Evolutionary conservation across 2,888 invertebrate genomes (phyloP), one percentile per base, ranked within the genome.

Genomic region (Punctoribates punctum): DNA sequence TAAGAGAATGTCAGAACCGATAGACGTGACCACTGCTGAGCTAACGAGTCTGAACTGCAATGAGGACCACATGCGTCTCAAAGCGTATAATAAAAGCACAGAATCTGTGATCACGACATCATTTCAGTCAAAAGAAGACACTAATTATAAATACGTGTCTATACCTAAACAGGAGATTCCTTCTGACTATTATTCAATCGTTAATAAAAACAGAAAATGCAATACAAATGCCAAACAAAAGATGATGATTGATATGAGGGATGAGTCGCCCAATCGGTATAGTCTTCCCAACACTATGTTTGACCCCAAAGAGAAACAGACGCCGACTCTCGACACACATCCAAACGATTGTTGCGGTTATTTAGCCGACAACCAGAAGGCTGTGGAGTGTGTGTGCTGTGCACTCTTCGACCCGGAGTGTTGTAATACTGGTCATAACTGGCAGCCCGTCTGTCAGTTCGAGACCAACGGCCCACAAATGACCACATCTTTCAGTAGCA

Each of bases 221-320:
- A 73, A 73, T 29, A 73, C 73, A 25, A 57, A 38, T 23, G 73
- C 73, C n/a, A 73, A 73, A n/a, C 73, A 73, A 48, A n/a, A 54
- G 25, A 54, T 73, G 11, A 29, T 57, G n/a, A n/a, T 73, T 23
- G 73, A 73, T 20, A 20, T 54, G 38, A 38, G 23, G 13, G 17
- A 46, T 2, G 42, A 29, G 20, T 72, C 72, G 25, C 72, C 72
- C 23, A 13, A 54, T 73, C 29, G 73, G 38, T 73, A 73, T n/a
- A 57, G 73, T 27, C 46, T 60, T 57, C 73, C 73, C 20, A 51
- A 51, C 57, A 57, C 51, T n/a, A 73, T 38, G 73, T 73, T 73
- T 23, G 73, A 73, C 48, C 42, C 42, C 42, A 60, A 73, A 73
- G 54, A 48, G n/a, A 73, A 54, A 57, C 54, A 38, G 23, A 25